A percentile compares a stretch with the other conserved stretches of the same genome.
Conservation (phyloP, 2,888 invertebrate genomes). For the Dicycla oo region DNA sequence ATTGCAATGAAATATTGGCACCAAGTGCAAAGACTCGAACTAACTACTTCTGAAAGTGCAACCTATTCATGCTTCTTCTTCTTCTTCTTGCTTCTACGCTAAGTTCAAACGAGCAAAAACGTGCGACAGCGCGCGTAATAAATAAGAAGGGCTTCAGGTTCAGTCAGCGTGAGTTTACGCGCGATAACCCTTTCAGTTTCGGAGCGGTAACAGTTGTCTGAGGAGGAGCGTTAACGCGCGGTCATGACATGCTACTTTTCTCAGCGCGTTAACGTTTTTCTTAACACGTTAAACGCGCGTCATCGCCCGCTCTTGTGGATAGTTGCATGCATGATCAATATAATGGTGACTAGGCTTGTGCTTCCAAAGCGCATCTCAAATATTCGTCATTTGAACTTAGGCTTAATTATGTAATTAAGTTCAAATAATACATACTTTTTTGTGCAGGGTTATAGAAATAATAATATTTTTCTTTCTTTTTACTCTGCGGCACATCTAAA, state of each 20-base stretch:
- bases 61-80: neutral
- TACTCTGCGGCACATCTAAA: conserved; percentile 55
- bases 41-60: neutral
- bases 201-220: neutral
- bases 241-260: neutral
- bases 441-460: conserved; percentile 57
- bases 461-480: conserved; percentile 56
- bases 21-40: neutral
- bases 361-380: conserved; percentile 20
- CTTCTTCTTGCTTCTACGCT: neutral
- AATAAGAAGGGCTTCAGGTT: conserved; percentile 1
- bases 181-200: conserved; percentile 12
- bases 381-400: conserved; percentile 31
- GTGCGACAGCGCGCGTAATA: neutral
- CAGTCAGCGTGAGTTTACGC: conserved; percentile 10
- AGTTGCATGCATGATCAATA: conserved; percentile 13
- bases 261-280: neutral
- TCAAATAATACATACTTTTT: conserved; percentile 41
- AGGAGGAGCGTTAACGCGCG: conserved; percentile 26
- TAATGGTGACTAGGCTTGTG: conserved; percentile 10
- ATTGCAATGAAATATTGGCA: neutral
- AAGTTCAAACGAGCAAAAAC: conserved; percentile 6
- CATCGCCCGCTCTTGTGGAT: conserved; percentile 20
- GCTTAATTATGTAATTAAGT: conserved; percentile 41
- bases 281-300: conserved; percentile 24